Evolutionary conservation across 2,888 invertebrate species (phyloP).

Genomic region (Xanthorhoe designata): DNA sequence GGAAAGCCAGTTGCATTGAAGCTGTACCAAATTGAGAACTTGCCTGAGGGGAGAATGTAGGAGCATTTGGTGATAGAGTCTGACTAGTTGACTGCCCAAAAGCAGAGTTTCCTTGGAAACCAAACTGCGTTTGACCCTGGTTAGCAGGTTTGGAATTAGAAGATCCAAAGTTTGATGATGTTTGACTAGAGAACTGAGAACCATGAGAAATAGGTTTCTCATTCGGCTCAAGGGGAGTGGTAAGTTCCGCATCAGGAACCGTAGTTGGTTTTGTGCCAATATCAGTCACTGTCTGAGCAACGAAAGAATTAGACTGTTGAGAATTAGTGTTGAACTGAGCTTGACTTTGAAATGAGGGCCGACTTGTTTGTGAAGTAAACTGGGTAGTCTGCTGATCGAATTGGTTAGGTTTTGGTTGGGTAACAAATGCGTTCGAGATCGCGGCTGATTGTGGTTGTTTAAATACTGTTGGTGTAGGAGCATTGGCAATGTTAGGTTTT

Average conservation of each 20-base stretch:
- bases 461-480: slow-evolving; percentile 25
- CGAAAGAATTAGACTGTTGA: slow-evolving; percentile 16
- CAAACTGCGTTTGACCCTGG: slow-evolving; percentile 23
- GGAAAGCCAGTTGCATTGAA: slow-evolving; percentile 15
- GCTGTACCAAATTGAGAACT: slow-evolving; percentile 17
- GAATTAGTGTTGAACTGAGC: slow-evolving; percentile 16
- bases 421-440: slow-evolving; percentile 26
- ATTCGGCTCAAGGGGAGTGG: slow-evolving; percentile 60
- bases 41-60: slow-evolving; percentile 25
- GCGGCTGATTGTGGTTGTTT: slow-evolving; percentile 24
- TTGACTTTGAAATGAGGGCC: slow-evolving; percentile 19
- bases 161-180: slow-evolving; percentile 18
- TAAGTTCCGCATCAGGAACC: slow-evolving; percentile 58
- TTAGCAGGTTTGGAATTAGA: slow-evolving; percentile 22
- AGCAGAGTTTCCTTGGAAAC: slow-evolving; percentile 25
- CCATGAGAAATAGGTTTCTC: slow-evolving; percentile 32
- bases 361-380: slow-evolving; percentile 39
- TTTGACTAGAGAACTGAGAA: slow-evolving; percentile 29
- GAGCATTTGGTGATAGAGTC: slow-evolving; percentile 17
- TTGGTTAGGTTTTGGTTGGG: slow-evolving; percentile 38
- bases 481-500: slow-evolving; percentile 28
- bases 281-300: slow-evolving; percentile 10
- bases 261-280: slow-evolving; percentile 20
- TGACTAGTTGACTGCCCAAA: slow-evolving; percentile 25
- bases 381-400: slow-evolving; percentile 23